Evolutionary conservation across 2,113 vertebrate species (phyloP).

Genomic region (Himantopus leucocephalus): DNA sequence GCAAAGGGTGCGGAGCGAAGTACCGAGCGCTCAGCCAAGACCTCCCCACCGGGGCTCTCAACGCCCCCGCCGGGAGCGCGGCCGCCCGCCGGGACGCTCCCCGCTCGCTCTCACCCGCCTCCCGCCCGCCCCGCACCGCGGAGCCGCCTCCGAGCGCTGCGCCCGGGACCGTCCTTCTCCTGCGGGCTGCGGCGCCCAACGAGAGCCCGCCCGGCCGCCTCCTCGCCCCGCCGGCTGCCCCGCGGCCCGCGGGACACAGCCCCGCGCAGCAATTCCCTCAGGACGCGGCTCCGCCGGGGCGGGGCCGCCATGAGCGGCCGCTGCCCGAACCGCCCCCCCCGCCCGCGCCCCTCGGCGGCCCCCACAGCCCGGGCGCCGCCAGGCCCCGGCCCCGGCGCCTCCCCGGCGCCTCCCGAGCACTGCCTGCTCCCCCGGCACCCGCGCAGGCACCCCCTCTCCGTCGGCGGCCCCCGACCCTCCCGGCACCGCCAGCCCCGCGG

Average conservation of each 20-base stretch:
- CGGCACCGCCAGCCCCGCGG: too few species aligned
- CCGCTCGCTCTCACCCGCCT: too few species aligned
- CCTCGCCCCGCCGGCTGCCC: neutral
- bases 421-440: too few species aligned
- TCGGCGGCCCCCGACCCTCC: too few species aligned
- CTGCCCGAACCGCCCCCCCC: neutral
- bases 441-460: too few species aligned
- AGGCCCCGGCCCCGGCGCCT: too few species aligned
- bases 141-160: neutral
- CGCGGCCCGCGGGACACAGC: neutral
- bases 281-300: neutral
- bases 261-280: neutral
- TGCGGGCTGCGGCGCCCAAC: rapidly evolving
- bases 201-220: neutral
- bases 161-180: neutral
- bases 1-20: neutral
- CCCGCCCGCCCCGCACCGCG: neutral
- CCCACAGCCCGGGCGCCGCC: too few species aligned
- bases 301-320: neutral
- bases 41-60: neutral
- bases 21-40: rapidly evolving
- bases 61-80: too few species aligned
- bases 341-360: too few species aligned
- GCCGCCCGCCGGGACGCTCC: neutral
- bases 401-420: too few species aligned